Conservation (phyloP, 2,797 vertebrate genomes). For the Micrastur ruficollis region DNA sequence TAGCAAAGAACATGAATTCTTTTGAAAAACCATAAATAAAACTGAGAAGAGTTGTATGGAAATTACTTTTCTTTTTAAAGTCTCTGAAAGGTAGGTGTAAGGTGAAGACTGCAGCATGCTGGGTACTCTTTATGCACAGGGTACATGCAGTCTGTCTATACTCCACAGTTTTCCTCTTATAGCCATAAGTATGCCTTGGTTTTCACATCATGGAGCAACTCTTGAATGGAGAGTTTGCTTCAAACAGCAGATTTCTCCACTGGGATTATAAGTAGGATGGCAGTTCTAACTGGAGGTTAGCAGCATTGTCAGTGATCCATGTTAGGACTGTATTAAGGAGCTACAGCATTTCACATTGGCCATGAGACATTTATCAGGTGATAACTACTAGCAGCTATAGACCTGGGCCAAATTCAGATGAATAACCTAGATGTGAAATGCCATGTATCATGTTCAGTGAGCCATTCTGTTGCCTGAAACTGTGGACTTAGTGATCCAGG, state of each 20-base stretch:
- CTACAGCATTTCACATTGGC: not conserved
- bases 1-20: not conserved
- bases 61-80: not conserved
- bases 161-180: not conserved
- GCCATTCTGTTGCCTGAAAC: not conserved
- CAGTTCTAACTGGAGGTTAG: not conserved
- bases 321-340: not conserved
- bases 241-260: not conserved
- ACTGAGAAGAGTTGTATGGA: not conserved
- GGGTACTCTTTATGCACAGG: not conserved
- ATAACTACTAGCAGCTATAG: not conserved
- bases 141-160: not conserved
- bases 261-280: not conserved
- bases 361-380: not conserved
- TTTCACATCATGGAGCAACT: not conserved
- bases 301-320: not conserved
- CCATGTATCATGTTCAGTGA: not conserved
- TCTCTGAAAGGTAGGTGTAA: not conserved
- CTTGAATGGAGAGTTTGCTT: not conserved
- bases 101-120: not conserved
- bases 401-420: not conserved
- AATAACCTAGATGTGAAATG: not conserved
- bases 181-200: not conserved
- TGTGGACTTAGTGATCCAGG: not conserved
- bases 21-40: not conserved